Conservation (phyloP, 1,140 invertebrate genomes). For the Phenacoccus solenopsis region DNA sequence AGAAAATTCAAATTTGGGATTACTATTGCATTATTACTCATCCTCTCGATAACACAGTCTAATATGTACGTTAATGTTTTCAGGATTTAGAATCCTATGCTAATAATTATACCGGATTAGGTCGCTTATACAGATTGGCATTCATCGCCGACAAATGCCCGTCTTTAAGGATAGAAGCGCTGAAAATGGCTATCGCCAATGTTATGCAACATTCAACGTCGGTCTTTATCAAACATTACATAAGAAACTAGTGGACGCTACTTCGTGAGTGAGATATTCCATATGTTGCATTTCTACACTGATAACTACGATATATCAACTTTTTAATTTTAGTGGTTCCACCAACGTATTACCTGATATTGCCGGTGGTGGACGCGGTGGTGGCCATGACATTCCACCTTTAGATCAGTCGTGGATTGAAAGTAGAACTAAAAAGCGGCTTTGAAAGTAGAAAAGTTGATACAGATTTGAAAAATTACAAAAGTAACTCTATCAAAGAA, state of each 20-base stretch:
- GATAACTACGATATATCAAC: background rate
- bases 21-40: no score
- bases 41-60: slow-evolving; percentile 4
- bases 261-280: slow-evolving; percentile 33
- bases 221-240: slow-evolving; percentile 80
- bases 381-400: slow-evolving; percentile 61
- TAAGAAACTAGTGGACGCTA: slow-evolving; percentile 71
- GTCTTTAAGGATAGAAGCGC: slow-evolving; percentile 69
- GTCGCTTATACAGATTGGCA: slow-evolving; percentile 76
- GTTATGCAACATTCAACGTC: slow-evolving; percentile 93
- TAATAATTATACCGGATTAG: slow-evolving; percentile 79
- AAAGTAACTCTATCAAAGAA: slow-evolving; percentile 95
- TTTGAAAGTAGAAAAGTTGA: slow-evolving; percentile 94
- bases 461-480: slow-evolving; percentile 97
- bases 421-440: slow-evolving; percentile 81
- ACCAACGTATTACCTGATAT: slow-evolving; percentile 49
- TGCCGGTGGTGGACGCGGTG: slow-evolving; percentile 44
- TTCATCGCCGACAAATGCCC: slow-evolving; percentile 95
- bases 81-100: slow-evolving; percentile 85
- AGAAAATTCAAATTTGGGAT: slow-evolving; percentile 75
- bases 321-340: slow-evolving; percentile 27
- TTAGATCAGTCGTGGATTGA: slow-evolving; percentile 87
- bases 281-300: background rate
- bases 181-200: slow-evolving; percentile 89
- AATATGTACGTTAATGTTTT: background rate